Percentiles rank a stretch among this genome's conserved stretches.
phyloP scores from a whole-genome alignment of 2,888 invertebrate species.

The Polyommatus icarus region DNA sequence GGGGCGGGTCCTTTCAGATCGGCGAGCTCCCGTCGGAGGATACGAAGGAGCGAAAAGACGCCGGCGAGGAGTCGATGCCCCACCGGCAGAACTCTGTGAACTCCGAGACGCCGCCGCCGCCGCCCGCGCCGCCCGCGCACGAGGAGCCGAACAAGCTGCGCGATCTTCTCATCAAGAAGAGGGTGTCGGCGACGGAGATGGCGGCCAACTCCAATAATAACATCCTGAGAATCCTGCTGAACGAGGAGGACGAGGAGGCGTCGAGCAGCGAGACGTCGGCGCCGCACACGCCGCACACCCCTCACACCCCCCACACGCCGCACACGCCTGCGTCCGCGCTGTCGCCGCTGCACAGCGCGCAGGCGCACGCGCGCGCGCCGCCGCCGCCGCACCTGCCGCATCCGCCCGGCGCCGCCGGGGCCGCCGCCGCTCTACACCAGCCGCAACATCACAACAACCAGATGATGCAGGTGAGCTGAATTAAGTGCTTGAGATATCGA shows the following conservation, averaged over 20 bases:
- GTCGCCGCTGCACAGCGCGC: constrained; percentile 49
- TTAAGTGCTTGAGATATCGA: background rate
- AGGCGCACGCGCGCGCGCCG: constrained; percentile 46
- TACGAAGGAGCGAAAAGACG: constrained; percentile 72
- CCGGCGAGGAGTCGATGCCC: constrained; percentile 52
- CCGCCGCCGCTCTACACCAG: constrained; percentile 40
- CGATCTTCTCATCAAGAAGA: constrained; percentile 79
- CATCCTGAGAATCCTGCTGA: constrained; percentile 67
- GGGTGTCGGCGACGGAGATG: constrained; percentile 62
- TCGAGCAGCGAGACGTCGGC: constrained; percentile 68
- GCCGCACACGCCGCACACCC: constrained; percentile 69
- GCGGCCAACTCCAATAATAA: constrained; percentile 61
- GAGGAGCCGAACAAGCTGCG: constrained; percentile 82
- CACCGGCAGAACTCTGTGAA: constrained; percentile 57
- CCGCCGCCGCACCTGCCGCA: constrained; percentile 46
- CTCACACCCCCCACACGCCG: constrained; percentile 57
- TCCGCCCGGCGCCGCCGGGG: constrained; percentile 41
- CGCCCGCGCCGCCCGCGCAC: constrained; percentile 56
- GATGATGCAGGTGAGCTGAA: constrained; percentile 56
- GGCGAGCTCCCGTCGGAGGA: constrained; percentile 81
- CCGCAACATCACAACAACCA: constrained; percentile 46
- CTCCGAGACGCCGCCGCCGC: constrained; percentile 55
- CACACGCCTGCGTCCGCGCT: constrained; percentile 50
- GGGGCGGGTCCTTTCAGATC: constrained; percentile 80
- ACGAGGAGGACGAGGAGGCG: constrained; percentile 73